Conservation (phyloP, 2,888 invertebrate species). For the Malthinus seriepunctatus region DNA sequence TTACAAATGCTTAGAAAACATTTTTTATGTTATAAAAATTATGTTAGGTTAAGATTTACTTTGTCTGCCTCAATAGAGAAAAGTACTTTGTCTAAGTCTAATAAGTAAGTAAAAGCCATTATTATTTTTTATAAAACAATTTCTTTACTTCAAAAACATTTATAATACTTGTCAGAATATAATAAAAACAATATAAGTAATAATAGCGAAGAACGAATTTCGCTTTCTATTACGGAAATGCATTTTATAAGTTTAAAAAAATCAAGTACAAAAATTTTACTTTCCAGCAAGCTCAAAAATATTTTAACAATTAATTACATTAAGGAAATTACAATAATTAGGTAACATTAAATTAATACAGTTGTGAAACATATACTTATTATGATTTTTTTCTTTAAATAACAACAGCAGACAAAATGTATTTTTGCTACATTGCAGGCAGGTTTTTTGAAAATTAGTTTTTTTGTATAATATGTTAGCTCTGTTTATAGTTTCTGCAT, state of each 20-base stretch:
- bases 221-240: constrained; percentile 6
- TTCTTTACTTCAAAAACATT: constrained; percentile 57
- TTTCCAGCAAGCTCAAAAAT: constrained; percentile 10
- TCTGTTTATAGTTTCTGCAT: constrained; percentile 43
- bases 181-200: constrained; percentile 27
- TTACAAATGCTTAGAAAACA: no score
- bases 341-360: constrained; percentile 52
- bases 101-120: no score
- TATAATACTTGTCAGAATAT: constrained; percentile 50
- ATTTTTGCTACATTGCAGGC: constrained; percentile 47
- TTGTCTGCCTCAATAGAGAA: no score
- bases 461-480: constrained; percentile 26
- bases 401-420: constrained; percentile 47
- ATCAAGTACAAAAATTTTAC: constrained; percentile 6
- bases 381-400: constrained; percentile 11
- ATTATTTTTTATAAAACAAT: constrained; percentile 49
- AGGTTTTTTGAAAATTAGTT: constrained; percentile 28
- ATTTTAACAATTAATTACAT: constrained; percentile 49
- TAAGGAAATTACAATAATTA: constrained; percentile 23
- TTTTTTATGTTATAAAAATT: no score
- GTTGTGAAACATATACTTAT: constrained; percentile 34
- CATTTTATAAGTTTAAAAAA: no score
- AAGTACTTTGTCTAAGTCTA: no score
- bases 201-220: constrained; percentile 27
- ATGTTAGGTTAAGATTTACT: no score